Base-by-base conservation (phyloP, 1,140 invertebrate genomes). In the Nasonia giraulti region DNA sequence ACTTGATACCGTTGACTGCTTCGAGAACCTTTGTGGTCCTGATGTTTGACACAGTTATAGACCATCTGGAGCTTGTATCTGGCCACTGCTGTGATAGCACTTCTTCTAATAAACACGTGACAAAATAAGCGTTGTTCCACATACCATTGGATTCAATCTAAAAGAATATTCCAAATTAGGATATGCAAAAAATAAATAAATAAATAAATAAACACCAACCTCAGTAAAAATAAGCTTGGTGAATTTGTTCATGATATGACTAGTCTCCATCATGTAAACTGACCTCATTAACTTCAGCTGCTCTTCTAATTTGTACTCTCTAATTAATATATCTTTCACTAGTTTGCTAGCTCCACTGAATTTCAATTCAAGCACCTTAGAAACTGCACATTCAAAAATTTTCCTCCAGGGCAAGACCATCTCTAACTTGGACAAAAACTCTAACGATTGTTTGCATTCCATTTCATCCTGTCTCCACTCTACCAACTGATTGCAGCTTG, bases 201-300 rank as follows among this genome's bases (percentile, higher is more conserved):
- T 50, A 12, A 50, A 80, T 20, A 23, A 10, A 47, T 31, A 79
- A 62, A 71, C 44, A 87, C 80, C 86, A 90, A 95, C 95, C 92
- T 94, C 94, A 2, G 17, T 93, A 87, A 92, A 92, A 68, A 92
- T 90, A 31, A 93, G 92, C 85, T 94, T 88, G 74, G 88, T 95
- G 89, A 96, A 95, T 83, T 94, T 94, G 87, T 94, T 95, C 92
- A 96, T 94, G 17, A 95, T 89, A 86, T 95, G 94, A 55, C 95
- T 95, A 12, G 89, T 87, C 88, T 94, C 94, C 94, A 96, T 95
- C 88, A 96, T 92, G 87, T 94, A 95, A 85, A 95, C 90, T n/a
- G 91, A 92, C 83, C 93, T 91, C 88, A 95, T 90, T 79, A 94
- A 88, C 68, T 91, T 91, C 55, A 95, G 89, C 86, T 94, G 92